Evolutionary conservation across 2,797 vertebrate species (phyloP).

Genomic region (Clarias laeviceps): DNA sequence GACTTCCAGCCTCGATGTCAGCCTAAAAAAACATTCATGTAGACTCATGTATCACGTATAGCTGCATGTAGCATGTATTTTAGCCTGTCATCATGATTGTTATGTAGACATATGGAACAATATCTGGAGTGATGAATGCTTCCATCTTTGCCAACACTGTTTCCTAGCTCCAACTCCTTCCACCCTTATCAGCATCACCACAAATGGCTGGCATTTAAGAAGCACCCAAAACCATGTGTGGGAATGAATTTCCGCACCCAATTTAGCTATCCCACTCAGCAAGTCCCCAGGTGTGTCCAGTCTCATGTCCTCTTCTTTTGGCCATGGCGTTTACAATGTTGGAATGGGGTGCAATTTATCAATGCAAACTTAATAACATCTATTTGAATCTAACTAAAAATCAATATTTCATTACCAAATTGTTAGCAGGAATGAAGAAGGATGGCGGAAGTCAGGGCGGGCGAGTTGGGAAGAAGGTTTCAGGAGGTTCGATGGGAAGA

Average conservation of each 20-base stretch:
- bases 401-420: slow-evolving; percentile 99
- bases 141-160: slow-evolving; percentile 13
- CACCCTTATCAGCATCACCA: slow-evolving; percentile 32
- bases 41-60: neutral
- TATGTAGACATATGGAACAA: slow-evolving; percentile 21
- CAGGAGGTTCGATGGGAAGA: slow-evolving; percentile 94
- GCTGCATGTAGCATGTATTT: neutral
- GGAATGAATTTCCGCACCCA: slow-evolving; percentile 38
- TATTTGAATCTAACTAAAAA: slow-evolving; percentile 99
- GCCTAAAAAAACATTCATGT: neutral
- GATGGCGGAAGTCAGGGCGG: slow-evolving; percentile 94
- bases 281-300: slow-evolving; percentile 81
- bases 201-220: slow-evolving; percentile 61
- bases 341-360: slow-evolving; percentile 93
- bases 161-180: slow-evolving; percentile 20
- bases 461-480: slow-evolving; percentile 88
- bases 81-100: slow-evolving; percentile 24
- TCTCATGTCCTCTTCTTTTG: slow-evolving; percentile 83
- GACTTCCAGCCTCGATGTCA: neutral
- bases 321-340: slow-evolving; percentile 85
- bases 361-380: slow-evolving; percentile 99
- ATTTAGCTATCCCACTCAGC: slow-evolving; percentile 80
- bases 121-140: slow-evolving; percentile 29
- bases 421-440: slow-evolving; percentile 99
- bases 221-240: slow-evolving; percentile 34